Evolutionary conservation across 2,113 vertebrate genomes (phyloP).

Genomic region (Elgaria multicarinata): DNA sequence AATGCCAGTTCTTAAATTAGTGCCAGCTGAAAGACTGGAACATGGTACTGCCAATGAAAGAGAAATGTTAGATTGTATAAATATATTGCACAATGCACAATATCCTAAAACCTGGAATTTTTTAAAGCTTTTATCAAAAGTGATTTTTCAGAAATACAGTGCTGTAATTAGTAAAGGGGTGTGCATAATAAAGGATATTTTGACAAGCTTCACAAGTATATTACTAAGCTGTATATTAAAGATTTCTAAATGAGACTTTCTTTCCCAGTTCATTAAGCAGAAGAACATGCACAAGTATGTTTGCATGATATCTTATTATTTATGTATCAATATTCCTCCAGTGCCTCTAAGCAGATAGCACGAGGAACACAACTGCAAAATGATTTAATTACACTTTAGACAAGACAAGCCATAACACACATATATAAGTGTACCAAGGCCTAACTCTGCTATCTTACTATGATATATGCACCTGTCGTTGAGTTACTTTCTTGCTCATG

Average conservation of each 20-base stretch:
- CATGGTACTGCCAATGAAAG: background rate
- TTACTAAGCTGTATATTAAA: background rate
- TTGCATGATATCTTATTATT: constrained; percentile 19
- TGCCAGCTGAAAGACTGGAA: background rate
- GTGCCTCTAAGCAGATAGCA: constrained; percentile 33
- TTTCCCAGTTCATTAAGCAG: constrained; percentile 33
- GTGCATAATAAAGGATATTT: background rate
- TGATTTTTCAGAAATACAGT: constrained; percentile 24
- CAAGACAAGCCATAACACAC: constrained; percentile 20
- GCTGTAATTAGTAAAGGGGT: constrained; percentile 9
- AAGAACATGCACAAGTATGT: constrained; percentile 25
- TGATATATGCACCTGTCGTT: constrained; percentile 14
- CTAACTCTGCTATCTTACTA: constrained; percentile 28
- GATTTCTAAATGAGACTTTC: constrained; percentile 23
- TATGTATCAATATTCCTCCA: constrained; percentile 24
- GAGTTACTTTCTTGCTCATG: constrained; percentile 4
- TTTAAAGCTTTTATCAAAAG: background rate
- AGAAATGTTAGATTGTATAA: background rate
- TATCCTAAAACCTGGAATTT: background rate
- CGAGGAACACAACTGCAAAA: constrained; percentile 36
- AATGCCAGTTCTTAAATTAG: constrained; percentile 6
- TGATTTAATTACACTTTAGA: constrained; percentile 56
- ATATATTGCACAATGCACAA: background rate
- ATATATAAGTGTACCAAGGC: constrained; percentile 29
- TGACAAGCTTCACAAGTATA: background rate